Evolutionary conservation across 2,888 invertebrate genomes (phyloP), one percentile per base, ranked within the genome.

Genomic region (Eristalis pertinax): DNA sequence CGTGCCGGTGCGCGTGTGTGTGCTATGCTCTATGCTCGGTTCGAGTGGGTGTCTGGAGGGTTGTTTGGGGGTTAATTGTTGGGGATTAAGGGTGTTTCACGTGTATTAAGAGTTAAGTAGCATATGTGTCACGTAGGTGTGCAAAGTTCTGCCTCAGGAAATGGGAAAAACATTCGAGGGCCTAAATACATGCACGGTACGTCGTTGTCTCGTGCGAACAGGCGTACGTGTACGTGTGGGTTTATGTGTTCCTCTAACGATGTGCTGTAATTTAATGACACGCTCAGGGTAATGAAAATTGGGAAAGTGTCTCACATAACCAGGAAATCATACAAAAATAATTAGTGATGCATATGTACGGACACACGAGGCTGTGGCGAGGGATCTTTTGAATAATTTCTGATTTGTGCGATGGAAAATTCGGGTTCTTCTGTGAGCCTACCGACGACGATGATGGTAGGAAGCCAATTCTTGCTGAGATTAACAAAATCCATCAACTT

Each of bases 1-100:
- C 32, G 32, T 32, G 10, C 1, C 32, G 1, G 43, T 32, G 50
- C 32, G 19, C 19, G 24, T 35, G 24, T 15, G 58, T 5, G 19
- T 19, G 19, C 19, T 24, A 32, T 11, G 73, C 32, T 32, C 5
- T 32, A 7, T 32, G n/a, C 43, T 1, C 19, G 19, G 50, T 8
- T 8, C 19, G 50, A 50, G 50, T 50, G 50, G 50, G 65, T 38
- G 75, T 75, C 65, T 67, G 67, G 67, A 41, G 67, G 24, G 41
- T 29, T 56, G 38, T 75, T 75, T 67, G 56, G 76, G 65, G 82
- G 82, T 83, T 83, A 83, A 83, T 83, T 82, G 82, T 67, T 29
- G 11, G 1, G 76, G 82, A 83, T 83, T 83, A 77, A 50, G 68
- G 56, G 63, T 77, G 72, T 68, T 63, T 62, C 50, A 62, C 67